phyloP scores from a whole-genome alignment of 2,113 vertebrate genomes.

The Takifugu bimaculatus region DNA sequence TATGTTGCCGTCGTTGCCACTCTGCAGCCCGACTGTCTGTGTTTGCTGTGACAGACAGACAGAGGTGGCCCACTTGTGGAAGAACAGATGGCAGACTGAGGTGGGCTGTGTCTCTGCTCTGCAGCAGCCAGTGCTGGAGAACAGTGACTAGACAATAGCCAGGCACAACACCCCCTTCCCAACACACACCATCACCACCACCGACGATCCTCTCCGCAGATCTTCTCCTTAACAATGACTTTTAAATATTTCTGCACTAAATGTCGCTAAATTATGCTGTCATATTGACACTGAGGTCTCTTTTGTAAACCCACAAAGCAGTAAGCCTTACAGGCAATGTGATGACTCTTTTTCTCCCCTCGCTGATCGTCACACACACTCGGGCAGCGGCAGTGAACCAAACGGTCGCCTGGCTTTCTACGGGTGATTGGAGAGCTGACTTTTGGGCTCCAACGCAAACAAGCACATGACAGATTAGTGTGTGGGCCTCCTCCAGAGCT shows the following conservation, averaged over 20 bases:
- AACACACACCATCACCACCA: neutral
- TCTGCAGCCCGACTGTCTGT: neutral
- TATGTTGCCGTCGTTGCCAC: neutral
- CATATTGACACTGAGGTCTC: conserved; percentile 59
- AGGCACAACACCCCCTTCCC: conserved; percentile 16
- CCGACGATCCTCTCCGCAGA: conserved; percentile 55
- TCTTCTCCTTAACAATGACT: conserved; percentile 74
- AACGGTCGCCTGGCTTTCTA: conserved; percentile 76
- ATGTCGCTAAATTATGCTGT: conserved; percentile 45
- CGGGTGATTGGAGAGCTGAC: conserved; percentile 78
- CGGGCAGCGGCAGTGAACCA: conserved; percentile 73
- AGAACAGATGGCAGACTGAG: conserved; percentile 87
- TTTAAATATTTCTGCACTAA: conserved; percentile 46
- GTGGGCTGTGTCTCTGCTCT: conserved; percentile 81
- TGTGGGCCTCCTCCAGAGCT: conserved; percentile 76
- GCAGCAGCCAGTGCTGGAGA: conserved; percentile 65
- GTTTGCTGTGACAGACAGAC: neutral
- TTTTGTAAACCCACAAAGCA: conserved; percentile 68
- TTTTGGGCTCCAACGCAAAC: conserved; percentile 80
- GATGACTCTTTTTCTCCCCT: conserved; percentile 60
- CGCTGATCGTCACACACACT: conserved; percentile 57
- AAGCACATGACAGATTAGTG: conserved; percentile 86
- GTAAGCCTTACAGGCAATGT: conserved; percentile 54
- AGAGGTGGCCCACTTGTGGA: no score
- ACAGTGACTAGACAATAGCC: conserved; percentile 75